Evolutionary conservation across 2,888 invertebrate species (phyloP), one percentile per base, ranked within the genome.

Genomic region (Machimus atricapillus): DNA sequence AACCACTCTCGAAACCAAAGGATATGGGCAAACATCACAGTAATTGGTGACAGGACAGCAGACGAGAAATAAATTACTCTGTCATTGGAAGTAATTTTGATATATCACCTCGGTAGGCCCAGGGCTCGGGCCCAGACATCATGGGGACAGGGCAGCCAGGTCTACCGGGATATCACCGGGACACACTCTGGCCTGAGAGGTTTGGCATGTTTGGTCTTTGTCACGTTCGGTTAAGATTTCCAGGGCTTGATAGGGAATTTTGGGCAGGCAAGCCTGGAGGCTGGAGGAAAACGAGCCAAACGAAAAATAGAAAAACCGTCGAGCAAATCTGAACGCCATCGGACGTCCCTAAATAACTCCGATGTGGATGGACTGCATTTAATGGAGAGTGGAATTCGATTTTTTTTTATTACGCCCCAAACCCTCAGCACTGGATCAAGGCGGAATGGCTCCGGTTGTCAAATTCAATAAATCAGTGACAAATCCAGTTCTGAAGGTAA

Each of bases 51-150:
- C 46, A 81, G 81, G 27, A 56, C 81, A 81, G 81, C 81, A 81
- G 81, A 81, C 81, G 81, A 81, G 81, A 81, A 56, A 81, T 81
- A 81, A 81, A 81, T 81, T 81, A 81, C 81, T 46, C 81, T 81
- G 81, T 81, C 81, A 81, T 81, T 81, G 81, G 81, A 81, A 81
- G 81, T 81, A 81, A 81, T 81, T 81, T 81, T 81, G 81, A 81
- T 81, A 81, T 81, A 81, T 81, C 81, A 81, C 81, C 52, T 43
- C 81, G 76, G 52, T 81, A 81, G 81, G 81, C 81, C 16, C 31
- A 81, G 52, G 79, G 46, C 40, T 43, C 46, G 16, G 46, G 52
- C 9, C 58, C 66, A 66, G 66, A 66, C 66, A 19, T 66, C 66
- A 66, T 66, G 19, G 66, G 66, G 66, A 66, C 66, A 66, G 23